Conservation (phyloP, 2,888 invertebrate genomes). For the Drosophila pseudotalamancana region DNA sequence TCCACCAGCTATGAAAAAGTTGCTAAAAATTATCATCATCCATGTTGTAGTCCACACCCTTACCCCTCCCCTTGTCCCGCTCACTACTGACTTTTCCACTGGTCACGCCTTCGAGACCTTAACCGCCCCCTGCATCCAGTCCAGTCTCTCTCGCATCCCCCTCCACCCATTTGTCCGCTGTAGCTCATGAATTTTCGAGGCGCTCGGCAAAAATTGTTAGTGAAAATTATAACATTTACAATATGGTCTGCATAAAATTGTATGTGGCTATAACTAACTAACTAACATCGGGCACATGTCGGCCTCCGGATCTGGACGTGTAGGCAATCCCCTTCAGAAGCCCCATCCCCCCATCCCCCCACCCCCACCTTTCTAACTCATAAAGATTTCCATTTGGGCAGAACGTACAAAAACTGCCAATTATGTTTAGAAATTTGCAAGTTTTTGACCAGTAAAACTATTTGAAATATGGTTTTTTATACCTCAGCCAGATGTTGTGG, state of each 20-base stretch:
- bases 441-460: slow-evolving; percentile 46
- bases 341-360: not conserved
- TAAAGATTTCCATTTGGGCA: slow-evolving; percentile 42
- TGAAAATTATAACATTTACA: slow-evolving; percentile 78
- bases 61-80: not conserved
- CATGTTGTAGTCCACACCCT: slow-evolving; percentile 17
- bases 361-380: not conserved
- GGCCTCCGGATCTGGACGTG: slow-evolving; percentile 36
- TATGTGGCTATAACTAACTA: slow-evolving; percentile 76
- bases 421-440: slow-evolving; percentile 63
- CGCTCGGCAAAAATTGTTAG: slow-evolving; percentile 66
- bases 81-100: too few relatives aligned
- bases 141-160: not conserved
- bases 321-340: too few relatives aligned
- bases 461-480: slow-evolving; percentile 30
- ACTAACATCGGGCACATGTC: slow-evolving; percentile 71
- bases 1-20: slow-evolving; percentile 53
- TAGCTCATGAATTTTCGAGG: slow-evolving; percentile 33
- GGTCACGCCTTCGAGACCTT: not conserved
- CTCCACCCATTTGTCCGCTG: not conserved
- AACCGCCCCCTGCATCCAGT: not conserved
- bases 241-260: slow-evolving; percentile 74
- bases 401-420: slow-evolving; percentile 58
- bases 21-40: slow-evolving; percentile 71
- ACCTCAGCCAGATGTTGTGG: slow-evolving; percentile 1